A percentile compares a stretch with the other conserved stretches of the same genome.
These are phyloP conservation scores for Epistrophe eligans DNA, from an alignment of 2,888 invertebrate species.

Conservation along the genomic window DNA sequence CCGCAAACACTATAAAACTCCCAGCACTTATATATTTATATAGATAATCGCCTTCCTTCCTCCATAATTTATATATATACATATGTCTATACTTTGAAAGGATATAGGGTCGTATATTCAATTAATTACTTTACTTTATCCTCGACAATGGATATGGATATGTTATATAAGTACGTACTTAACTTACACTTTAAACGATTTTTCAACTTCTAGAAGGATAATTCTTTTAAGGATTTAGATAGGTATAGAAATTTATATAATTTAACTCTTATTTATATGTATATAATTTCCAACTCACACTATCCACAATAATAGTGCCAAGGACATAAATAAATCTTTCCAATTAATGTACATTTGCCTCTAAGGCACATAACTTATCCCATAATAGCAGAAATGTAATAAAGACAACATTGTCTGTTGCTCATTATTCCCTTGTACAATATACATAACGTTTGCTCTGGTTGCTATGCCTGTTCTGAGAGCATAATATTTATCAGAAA, in stretches of 20 bases:
- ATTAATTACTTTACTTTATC: conserved; percentile 65
- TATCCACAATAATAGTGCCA: conserved; percentile 1
- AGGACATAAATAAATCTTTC: conserved; percentile 69
- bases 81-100: conserved; percentile 23
- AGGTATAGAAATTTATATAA: conserved; percentile 48
- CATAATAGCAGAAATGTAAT: conserved; percentile 71
- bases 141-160: conserved; percentile 1
- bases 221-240: conserved; percentile 44
- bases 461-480: neutral
- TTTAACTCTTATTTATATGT: conserved; percentile 55
- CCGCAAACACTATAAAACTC: conserved; percentile 62
- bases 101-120: conserved; percentile 43
- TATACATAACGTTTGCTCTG: conserved; percentile 14
- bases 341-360: conserved; percentile 74
- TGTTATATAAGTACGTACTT: too few species aligned
- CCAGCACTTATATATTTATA: conserved; percentile 35
- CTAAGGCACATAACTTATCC: conserved; percentile 72
- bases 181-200: conserved; percentile 40
- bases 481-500: conserved; percentile 42
- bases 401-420: conserved; percentile 76
- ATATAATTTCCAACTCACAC: neutral
- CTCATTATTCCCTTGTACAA: conserved; percentile 62
- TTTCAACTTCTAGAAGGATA: conserved; percentile 42
- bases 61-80: neutral
- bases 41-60: conserved; percentile 62